Conservation (phyloP, 2,888 invertebrate genomes). For the Eubasilissa splendida region DNA sequence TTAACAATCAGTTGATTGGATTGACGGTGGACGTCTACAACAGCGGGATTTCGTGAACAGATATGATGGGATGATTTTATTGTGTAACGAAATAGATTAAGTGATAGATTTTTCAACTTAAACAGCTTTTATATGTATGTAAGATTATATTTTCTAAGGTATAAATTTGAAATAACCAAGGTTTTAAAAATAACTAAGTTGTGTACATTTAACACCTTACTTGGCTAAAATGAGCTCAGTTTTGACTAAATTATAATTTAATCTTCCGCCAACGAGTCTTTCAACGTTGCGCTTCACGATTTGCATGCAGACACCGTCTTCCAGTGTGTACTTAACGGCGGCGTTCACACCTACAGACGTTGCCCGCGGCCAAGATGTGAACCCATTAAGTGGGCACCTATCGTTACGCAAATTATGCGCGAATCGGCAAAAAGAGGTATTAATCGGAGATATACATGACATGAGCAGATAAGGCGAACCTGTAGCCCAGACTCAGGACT, state of each 20-base stretch:
- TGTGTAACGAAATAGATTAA: too few species aligned
- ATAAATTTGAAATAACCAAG: too few species aligned
- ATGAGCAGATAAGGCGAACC: constrained; percentile 23
- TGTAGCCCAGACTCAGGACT: neutral
- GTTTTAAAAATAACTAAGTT: too few species aligned
- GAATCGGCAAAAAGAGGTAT: constrained; percentile 22
- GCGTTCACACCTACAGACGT: constrained; percentile 16
- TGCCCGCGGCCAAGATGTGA: neutral
- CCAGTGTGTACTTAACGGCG: constrained; percentile 13
- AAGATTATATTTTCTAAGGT: too few species aligned
- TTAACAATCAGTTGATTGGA: too few species aligned
- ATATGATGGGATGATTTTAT: too few species aligned
- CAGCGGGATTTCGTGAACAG: too few species aligned
- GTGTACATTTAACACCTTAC: neutral
- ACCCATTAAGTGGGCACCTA: constrained; percentile 3
- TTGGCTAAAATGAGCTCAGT: neutral
- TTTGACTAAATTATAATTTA: constrained; percentile 12
- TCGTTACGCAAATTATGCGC: constrained; percentile 14
- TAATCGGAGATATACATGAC: constrained; percentile 23
- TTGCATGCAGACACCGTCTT: constrained; percentile 16
- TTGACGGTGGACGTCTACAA: too few species aligned
- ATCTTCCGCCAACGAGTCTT: neutral
- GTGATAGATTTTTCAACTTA: too few species aligned
- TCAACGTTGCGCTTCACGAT: neutral
- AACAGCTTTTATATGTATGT: too few species aligned